Evolutionary conservation across 2,113 vertebrate species (phyloP).

Genomic region (Equus quagga): DNA sequence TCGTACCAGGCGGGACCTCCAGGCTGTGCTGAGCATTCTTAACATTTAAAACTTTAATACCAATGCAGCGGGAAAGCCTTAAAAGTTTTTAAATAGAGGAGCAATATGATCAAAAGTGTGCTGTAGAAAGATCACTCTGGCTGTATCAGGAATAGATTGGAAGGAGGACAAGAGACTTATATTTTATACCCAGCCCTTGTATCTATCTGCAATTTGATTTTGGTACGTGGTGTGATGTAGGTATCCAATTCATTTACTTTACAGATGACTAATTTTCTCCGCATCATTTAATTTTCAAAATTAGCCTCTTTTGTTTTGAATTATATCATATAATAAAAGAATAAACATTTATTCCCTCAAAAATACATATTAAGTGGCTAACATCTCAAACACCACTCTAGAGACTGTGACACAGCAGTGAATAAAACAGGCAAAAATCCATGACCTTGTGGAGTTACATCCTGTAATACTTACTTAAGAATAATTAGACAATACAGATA

Average conservation of each 20-base stretch:
- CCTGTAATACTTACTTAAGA: not conserved
- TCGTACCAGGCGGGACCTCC: rapidly evolving
- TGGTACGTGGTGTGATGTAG: not conserved
- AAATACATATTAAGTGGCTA: not conserved
- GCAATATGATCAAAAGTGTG: not conserved
- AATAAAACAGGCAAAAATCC: not conserved
- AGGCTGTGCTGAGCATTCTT: not conserved
- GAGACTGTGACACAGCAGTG: not conserved
- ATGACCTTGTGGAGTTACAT: not conserved
- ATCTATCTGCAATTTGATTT: not conserved
- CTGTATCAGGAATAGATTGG: not conserved
- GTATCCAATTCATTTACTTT: not conserved
- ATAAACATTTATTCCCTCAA: not conserved
- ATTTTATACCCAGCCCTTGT: not conserved
- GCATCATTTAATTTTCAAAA: not conserved
- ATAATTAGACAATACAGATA: not conserved
- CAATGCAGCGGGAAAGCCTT: not conserved
- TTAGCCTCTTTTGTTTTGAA: not conserved
- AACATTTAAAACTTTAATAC: not conserved
- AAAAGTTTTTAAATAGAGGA: not conserved
- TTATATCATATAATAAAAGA: not conserved
- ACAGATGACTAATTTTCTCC: not conserved
- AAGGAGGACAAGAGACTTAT: not conserved
- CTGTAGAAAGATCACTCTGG: not conserved
- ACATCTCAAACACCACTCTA: not conserved